Percentiles rank a stretch among this genome's conserved stretches.
These are phyloP conservation scores for Lasioglossum figueresi DNA, from an alignment of 2,888 invertebrate species.

Conservation along the genomic window DNA sequence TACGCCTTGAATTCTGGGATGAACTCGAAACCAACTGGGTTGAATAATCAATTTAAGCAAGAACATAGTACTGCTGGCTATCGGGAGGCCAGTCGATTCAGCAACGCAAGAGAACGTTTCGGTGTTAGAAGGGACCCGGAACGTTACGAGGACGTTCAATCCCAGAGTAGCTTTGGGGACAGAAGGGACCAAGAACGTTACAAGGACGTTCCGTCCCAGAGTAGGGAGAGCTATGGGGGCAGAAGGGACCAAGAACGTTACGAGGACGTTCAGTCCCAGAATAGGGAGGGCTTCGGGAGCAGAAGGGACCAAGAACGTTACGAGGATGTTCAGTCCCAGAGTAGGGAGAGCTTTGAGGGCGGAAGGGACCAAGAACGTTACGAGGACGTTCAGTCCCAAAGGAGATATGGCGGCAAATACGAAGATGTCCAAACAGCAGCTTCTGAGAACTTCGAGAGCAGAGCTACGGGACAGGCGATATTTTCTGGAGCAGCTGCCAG, in stretches of 20 bases:
- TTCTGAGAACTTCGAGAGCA: slow-evolving; percentile 51
- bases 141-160: slow-evolving; percentile 7
- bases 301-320: not conserved
- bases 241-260: slow-evolving; percentile 20
- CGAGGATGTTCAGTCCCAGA: not conserved
- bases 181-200: slow-evolving; percentile 24
- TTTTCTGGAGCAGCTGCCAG: slow-evolving; percentile 7
- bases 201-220: not conserved
- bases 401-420: slow-evolving; percentile 14
- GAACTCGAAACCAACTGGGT: not conserved
- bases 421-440: slow-evolving; percentile 55
- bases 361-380: not conserved
- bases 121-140: not conserved
- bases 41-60: not conserved
- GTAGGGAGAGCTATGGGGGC: not conserved
- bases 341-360: not conserved
- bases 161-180: not conserved
- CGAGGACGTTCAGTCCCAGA: not conserved
- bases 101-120: not conserved
- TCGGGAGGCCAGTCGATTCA: not conserved
- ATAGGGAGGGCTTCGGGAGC: not conserved
- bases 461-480: slow-evolving; percentile 12
- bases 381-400: not conserved
- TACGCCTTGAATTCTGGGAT: slow-evolving; percentile 50
- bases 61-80: not conserved